Evolutionary conservation across 2,797 vertebrate species (phyloP), one percentile per base, ranked within the genome.

Genomic region (Anomalospiza imberbis): DNA sequence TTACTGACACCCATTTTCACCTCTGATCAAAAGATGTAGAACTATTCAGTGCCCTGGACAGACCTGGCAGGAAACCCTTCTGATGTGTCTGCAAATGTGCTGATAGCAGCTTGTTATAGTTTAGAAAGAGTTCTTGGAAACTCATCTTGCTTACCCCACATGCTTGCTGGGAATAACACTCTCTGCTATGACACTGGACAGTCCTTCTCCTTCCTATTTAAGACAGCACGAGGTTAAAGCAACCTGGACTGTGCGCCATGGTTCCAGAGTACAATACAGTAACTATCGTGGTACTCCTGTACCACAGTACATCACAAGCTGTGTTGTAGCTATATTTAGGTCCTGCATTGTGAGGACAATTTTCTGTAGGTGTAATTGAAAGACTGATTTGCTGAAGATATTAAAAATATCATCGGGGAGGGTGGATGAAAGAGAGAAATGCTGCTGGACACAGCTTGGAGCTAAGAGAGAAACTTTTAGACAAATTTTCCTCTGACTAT

Each of bases 281-380:
- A 74, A 77, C 79, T 66, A 62, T 61, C 75, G 29, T 10, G 13
- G 66, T 34, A 55, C 89, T 93, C 60, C 72, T 6, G 28, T 74
- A 54, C 53, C 62, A 51, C 7, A 58, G 79, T 36, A 86, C 89
- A 78, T 88, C 89, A 82, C 84, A 83, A 78, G 71, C 73, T 70
- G 63, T 61, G n/a, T 68, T 80, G 88, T 60, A 78, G 48, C 88
- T 96, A 81, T 89, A 94, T 95, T 95, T 95, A 97, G 91, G 44
- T 71, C 55, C 79, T 88, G 92, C 71, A 48, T 40, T 93, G 63
- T 65, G 48, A 91, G 73, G 66, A 89, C 53, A 86, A 42, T 61
- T 93, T 66, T 95, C 90, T 84, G 58, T 47, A 91, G 79, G 55
- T 89, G 58, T 66, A 96, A 94, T 3, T 78, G 85, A 91, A 93